phyloP scores from a whole-genome alignment of 2,888 invertebrate genomes.

The Seira ritae region DNA sequence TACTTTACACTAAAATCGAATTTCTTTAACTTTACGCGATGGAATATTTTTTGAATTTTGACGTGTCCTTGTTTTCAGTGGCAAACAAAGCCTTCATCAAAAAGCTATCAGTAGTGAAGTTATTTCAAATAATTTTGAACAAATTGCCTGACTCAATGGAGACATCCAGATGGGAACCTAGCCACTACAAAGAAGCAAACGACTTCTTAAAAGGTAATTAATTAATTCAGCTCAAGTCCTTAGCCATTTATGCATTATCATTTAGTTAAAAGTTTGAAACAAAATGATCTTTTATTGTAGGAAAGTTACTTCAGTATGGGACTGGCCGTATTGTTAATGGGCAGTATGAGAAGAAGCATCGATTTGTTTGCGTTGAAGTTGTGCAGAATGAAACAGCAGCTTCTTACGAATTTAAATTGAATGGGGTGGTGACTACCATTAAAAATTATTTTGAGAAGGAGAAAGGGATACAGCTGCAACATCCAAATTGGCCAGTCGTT shows the following conservation, averaged over 20 bases:
- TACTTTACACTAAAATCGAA: neutral
- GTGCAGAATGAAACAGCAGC: neutral
- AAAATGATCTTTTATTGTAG: conserved; percentile 8
- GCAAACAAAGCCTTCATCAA: conserved; percentile 54
- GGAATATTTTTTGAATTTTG: neutral
- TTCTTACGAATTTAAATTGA: too few relatives aligned
- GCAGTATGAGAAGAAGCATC: conserved; percentile 18
- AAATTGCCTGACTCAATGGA: neutral
- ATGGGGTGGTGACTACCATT: too few relatives aligned
- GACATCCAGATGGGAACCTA: neutral
- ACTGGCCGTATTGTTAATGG: conserved; percentile 27
- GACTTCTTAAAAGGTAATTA: conserved; percentile 40
- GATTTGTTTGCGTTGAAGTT: conserved; percentile 27
- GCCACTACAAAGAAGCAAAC: neutral
- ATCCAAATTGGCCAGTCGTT: conserved; percentile 79
- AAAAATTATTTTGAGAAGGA: conserved; percentile 46
- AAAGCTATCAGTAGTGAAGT: conserved; percentile 17
- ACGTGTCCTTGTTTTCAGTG: conserved; percentile 29
- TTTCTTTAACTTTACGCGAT: too few relatives aligned
- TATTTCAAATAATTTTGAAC: neutral
- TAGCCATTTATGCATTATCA: neutral
- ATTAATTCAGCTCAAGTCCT: neutral
- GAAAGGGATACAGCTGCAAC: conserved; percentile 76
- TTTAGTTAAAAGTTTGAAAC: neutral
- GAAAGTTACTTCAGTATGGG: conserved; percentile 60